These are phyloP conservation scores for Myotis vivesi DNA, from an alignment of 2,797 vertebrate genomes.

Conservation along the genomic window DNA sequence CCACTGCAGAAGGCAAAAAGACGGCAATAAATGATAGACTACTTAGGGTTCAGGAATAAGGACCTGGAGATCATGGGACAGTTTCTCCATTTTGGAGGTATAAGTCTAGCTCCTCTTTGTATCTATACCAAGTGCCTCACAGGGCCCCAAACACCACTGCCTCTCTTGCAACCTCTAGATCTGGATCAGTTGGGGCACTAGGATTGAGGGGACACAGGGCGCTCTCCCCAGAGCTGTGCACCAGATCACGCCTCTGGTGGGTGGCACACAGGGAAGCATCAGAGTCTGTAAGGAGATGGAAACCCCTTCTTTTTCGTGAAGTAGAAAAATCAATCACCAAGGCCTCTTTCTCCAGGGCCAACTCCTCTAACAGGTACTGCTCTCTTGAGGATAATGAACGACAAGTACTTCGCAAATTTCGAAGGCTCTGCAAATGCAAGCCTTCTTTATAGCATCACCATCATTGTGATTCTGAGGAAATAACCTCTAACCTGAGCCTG, in stretches of 20 bases:
- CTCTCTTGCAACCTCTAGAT: neutral
- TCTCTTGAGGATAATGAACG: neutral
- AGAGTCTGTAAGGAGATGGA: neutral
- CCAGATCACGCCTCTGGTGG: neutral
- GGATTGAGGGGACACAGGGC: neutral
- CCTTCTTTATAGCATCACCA: neutral
- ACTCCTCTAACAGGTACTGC: neutral
- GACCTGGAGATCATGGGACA: neutral
- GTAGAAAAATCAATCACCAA: neutral
- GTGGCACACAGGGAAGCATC: fast-evolving
- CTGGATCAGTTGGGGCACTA: neutral
- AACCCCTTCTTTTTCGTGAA: neutral
- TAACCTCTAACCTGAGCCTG: neutral
- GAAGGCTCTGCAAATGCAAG: neutral
- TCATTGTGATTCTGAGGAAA: neutral
- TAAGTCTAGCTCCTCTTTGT: fast-evolving
- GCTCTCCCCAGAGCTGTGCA: neutral
- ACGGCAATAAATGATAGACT: neutral
- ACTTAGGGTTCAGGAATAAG: neutral
- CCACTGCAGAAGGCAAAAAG: neutral
- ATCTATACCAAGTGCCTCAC: neutral
- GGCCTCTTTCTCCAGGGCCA: neutral
- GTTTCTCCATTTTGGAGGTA: neutral
- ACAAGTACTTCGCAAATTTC: neutral
- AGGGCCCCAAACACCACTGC: fast-evolving